Conservation (phyloP, 2,797 vertebrate species). For the Scarus forsteni region DNA sequence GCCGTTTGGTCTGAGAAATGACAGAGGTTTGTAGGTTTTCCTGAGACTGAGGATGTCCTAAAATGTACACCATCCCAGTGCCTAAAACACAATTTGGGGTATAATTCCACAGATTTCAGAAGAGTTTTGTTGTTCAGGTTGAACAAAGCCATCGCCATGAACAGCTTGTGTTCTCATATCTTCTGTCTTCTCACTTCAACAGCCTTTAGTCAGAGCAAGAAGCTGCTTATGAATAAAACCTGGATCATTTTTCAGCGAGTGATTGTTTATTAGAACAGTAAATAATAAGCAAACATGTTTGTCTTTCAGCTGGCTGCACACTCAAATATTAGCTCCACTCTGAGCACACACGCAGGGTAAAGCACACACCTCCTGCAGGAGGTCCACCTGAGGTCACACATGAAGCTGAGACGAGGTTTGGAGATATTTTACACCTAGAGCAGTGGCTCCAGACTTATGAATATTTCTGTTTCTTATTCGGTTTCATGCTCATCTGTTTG, state of each 20-base stretch:
- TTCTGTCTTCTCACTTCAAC: too few relatives aligned
- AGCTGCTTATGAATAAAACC: neutral
- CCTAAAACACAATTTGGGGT: too few relatives aligned
- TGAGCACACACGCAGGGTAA: constrained; percentile 3
- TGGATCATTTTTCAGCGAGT: neutral
- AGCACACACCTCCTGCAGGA: constrained; percentile 6
- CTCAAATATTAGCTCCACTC: constrained; percentile 6
- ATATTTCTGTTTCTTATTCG: constrained; percentile 3
- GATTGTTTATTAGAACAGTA: neutral
- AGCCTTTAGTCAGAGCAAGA: neutral
- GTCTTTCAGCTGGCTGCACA: neutral
- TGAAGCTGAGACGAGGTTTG: neutral
- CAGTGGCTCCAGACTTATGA: neutral
- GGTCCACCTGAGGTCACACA: constrained; percentile 5
- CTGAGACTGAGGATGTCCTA: too few relatives aligned
- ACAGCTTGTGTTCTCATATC: neutral
- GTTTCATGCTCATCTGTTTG: constrained; percentile 15
- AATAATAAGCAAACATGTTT: constrained; percentile 1
- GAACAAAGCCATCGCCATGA: neutral
- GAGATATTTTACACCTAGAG: neutral
- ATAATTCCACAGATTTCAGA: too few relatives aligned
- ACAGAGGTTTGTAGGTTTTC: too few relatives aligned
- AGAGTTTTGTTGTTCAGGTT: neutral
- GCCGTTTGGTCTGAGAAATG: too few relatives aligned
- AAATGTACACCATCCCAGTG: too few relatives aligned